These are phyloP conservation scores for Caenorhabditis parvicauda DNA, from an alignment of 2,888 invertebrate species.

Conservation along the genomic window DNA sequence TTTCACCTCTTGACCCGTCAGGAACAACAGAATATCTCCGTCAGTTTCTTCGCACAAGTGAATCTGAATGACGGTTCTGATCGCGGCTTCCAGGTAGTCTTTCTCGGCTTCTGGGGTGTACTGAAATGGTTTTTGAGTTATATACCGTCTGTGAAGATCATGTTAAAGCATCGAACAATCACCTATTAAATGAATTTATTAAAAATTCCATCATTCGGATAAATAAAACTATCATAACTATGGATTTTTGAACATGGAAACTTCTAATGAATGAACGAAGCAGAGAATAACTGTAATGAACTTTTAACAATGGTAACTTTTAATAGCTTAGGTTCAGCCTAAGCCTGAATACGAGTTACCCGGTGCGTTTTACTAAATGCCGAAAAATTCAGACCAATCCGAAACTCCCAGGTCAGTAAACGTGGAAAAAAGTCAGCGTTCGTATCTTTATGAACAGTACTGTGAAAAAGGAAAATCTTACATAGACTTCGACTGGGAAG, in stretches of 20 bases:
- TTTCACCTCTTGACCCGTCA: constrained; percentile 74
- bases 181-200: background rate
- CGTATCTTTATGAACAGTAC: too few relatives aligned
- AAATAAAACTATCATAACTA: constrained; percentile 4
- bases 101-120: constrained; percentile 97
- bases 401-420: too few relatives aligned
- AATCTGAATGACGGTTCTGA: constrained; percentile 92
- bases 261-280: background rate
- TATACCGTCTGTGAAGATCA: background rate
- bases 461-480: constrained; percentile 19
- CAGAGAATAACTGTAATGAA: too few relatives aligned
- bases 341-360: too few relatives aligned
- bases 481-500: constrained; percentile 91
- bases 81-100: constrained; percentile 96
- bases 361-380: too few relatives aligned
- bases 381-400: too few relatives aligned
- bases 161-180: too few relatives aligned
- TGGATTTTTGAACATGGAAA: background rate
- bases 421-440: too few relatives aligned
- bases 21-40: constrained; percentile 87
- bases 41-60: constrained; percentile 75
- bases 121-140: constrained; percentile 26
- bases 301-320: too few relatives aligned
- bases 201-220: constrained; percentile 4
- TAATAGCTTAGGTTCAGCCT: too few relatives aligned